Conservation (phyloP, 2,797 vertebrate species). For the Propithecus deckenii region DNA sequence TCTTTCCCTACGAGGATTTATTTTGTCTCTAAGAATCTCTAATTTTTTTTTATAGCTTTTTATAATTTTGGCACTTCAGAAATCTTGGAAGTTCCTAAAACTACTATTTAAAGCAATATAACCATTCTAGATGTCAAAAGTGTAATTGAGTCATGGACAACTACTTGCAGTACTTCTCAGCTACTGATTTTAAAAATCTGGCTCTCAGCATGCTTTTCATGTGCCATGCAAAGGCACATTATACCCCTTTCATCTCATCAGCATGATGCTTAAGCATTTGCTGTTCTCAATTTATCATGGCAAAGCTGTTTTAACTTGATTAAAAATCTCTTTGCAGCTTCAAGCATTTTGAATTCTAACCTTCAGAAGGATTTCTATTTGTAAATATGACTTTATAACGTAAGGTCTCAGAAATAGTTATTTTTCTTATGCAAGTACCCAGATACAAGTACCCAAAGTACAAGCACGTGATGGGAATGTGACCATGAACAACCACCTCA, state of each 20-base stretch:
- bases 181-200: neutral
- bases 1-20: neutral
- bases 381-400: neutral
- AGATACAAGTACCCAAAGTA: neutral
- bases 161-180: neutral
- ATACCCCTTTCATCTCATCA: neutral
- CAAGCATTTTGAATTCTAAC: neutral
- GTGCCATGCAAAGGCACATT: neutral
- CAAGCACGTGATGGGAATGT: neutral
- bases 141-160: neutral
- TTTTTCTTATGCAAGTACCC: neutral
- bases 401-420: neutral
- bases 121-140: neutral
- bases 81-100: neutral
- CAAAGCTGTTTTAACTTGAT: slow-evolving; percentile 26
- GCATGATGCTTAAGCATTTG: neutral
- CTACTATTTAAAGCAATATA: neutral
- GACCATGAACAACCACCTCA: neutral
- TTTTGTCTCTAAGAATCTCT: neutral
- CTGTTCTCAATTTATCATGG: neutral
- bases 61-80: neutral
- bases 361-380: neutral
- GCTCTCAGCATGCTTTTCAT: neutral
- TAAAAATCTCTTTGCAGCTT: neutral
- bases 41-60: slow-evolving; percentile 29